Evolutionary conservation across 92 coral and sea anemone species (phyloP).

Genomic region (Diadumene lineata): DNA sequence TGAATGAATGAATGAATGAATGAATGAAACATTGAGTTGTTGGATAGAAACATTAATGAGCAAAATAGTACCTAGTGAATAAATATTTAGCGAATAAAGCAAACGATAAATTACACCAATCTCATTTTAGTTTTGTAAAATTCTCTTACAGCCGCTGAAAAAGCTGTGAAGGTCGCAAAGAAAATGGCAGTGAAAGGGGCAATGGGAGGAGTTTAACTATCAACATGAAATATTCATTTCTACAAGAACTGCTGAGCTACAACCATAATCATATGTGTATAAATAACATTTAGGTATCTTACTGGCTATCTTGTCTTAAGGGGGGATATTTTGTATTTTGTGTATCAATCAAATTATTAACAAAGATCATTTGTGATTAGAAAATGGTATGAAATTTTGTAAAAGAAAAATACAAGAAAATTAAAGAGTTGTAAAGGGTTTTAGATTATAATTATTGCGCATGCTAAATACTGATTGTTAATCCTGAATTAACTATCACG

Average conservation of each 20-base stretch:
- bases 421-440: too few species aligned
- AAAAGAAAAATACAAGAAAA: too few species aligned
- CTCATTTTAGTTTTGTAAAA: not conserved
- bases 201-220: constrained; percentile 22
- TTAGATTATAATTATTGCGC: too few species aligned
- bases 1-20: too few species aligned
- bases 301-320: not conserved
- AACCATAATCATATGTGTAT: not conserved
- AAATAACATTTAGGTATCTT: not conserved
- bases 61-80: not conserved
- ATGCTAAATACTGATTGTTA: too few species aligned
- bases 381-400: too few species aligned
- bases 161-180: constrained; percentile 17
- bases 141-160: constrained; percentile 9
- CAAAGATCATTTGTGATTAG: too few species aligned
- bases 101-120: not conserved
- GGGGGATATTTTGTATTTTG: not conserved
- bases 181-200: constrained; percentile 33
- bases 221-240: not conserved
- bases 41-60: too few species aligned
- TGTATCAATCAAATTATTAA: too few species aligned
- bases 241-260: not conserved
- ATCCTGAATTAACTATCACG: too few species aligned
- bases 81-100: too few species aligned
- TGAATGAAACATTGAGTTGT: too few species aligned